These are phyloP conservation scores for Sarcoramphus papa DNA, from an alignment of 2,797 vertebrate genomes.

Conservation along the genomic window DNA sequence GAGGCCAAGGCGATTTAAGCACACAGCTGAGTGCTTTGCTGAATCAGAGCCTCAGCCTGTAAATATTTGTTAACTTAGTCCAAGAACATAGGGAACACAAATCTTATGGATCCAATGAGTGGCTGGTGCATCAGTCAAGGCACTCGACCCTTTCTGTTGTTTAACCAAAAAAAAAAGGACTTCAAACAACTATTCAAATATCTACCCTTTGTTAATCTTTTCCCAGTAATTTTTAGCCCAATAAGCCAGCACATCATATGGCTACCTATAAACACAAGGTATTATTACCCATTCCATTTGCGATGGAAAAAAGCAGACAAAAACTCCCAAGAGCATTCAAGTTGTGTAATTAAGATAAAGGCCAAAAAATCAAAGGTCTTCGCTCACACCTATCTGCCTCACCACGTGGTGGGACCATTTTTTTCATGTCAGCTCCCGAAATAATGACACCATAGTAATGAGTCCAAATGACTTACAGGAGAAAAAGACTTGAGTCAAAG, in stretches of 20 bases:
- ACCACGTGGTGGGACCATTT: not conserved
- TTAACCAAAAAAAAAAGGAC: not conserved
- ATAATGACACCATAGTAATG: not conserved
- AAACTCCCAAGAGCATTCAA: not conserved
- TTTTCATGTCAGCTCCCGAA: not conserved
- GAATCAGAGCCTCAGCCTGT: not conserved
- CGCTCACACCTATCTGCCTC: not conserved
- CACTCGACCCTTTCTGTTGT: not conserved
- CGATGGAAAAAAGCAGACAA: not conserved
- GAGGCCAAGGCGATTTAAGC: conserved; percentile 9
- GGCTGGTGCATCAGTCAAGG: not conserved
- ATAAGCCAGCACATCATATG: not conserved
- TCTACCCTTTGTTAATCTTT: not conserved
- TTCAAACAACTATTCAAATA: not conserved
- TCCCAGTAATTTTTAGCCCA: not conserved
- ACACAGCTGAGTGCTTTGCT: not conserved
- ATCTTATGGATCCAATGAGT: not conserved
- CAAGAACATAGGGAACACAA: not conserved
- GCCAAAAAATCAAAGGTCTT: not conserved
- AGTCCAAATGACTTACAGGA: not conserved
- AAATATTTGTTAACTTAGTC: conserved; percentile 3
- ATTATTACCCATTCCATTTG: not conserved
- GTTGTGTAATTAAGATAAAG: not conserved
- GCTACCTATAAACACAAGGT: not conserved
- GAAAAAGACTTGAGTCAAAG: not conserved